Evolutionary conservation across 2,888 invertebrate species (phyloP), one percentile per base, ranked within the genome.

Genomic region (Trichogramma dendrolimi): DNA sequence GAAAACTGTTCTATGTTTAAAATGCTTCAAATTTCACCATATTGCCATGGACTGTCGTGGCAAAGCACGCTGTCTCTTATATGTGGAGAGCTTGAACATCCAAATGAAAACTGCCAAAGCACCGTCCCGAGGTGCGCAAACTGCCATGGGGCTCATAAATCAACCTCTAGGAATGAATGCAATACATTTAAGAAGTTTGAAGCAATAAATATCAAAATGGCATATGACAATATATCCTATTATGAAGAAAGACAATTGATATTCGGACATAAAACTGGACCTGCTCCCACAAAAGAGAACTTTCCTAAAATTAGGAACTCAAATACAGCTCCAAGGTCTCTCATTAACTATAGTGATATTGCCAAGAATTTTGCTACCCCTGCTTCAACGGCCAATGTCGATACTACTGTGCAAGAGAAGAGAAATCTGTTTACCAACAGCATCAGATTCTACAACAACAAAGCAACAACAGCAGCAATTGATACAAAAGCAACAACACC

Each of bases 51-150:
- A 6, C n/a, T 64, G 64, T 44, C 50, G 53, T 1, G 27, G 42
- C 27, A 48, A 60, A 10, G 14, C 56, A 6, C 7, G 27, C 1
- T 64, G 60, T 14, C 11, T 46, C 4, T n/a, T n/a, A 41, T 54
- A 41, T 64, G 59, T 38, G 61, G 64, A 4, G 56, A 59, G 5
- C 1, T n/a, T 2, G 7, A 59, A 5, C 64, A 64, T 43, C 59
- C 48, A 10, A 53, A 14, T 7, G 44, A 47, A 3, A 8, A 6
- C 8, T 62, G 62, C 42, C 1, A 40, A 7, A 50, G 42, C 4
- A 1, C 38, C 8, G n/a, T 10, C 2, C 59, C 64, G 2, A 58
- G 46, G 11, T 64, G 62, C 41, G 39, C 52, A 0, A 64, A 64
- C 43, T 64, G 64, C 6, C 53, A 59, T n/a, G 55, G 40, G 4